phyloP scores from a whole-genome alignment of 2,113 vertebrate genomes.

The Syrrhaptes paradoxus region DNA sequence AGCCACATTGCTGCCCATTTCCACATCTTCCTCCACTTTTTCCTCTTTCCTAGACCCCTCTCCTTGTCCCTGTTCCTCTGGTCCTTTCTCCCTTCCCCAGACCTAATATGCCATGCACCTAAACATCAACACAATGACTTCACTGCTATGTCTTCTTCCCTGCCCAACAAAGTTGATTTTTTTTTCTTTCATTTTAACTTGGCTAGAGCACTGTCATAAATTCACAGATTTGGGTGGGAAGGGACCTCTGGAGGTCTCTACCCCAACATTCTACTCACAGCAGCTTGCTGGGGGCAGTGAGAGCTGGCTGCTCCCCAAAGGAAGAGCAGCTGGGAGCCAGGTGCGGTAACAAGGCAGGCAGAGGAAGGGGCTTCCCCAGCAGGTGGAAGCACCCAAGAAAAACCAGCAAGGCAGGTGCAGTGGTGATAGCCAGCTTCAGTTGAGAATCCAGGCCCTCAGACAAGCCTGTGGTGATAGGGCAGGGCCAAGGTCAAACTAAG shows the following conservation, averaged over 20 bases:
- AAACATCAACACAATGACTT: neutral
- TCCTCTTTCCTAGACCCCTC: neutral
- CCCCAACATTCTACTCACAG: neutral
- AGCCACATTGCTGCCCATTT: neutral
- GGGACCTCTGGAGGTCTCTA: neutral
- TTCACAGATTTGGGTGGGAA: neutral
- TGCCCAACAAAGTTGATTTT: neutral
- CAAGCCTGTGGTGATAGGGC: neutral
- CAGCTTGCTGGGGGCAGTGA: neutral
- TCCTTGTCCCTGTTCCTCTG: neutral
- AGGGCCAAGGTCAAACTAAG: neutral
- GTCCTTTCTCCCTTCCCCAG: neutral
- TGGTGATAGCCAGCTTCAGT: fast-evolving
- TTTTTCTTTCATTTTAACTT: neutral
- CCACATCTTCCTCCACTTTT: neutral
- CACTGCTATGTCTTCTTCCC: neutral
- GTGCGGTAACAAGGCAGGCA: neutral
- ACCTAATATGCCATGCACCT: neutral
- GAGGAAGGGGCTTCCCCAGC: neutral
- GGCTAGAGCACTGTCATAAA: neutral
- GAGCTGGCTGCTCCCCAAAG: neutral
- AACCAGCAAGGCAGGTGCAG: neutral
- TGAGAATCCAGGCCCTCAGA: neutral
- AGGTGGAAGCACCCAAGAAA: neutral
- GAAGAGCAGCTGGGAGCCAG: neutral